These are phyloP conservation scores for Donacobius atricapilla DNA, from an alignment of 2,113 vertebrate species.

Conservation along the genomic window DNA sequence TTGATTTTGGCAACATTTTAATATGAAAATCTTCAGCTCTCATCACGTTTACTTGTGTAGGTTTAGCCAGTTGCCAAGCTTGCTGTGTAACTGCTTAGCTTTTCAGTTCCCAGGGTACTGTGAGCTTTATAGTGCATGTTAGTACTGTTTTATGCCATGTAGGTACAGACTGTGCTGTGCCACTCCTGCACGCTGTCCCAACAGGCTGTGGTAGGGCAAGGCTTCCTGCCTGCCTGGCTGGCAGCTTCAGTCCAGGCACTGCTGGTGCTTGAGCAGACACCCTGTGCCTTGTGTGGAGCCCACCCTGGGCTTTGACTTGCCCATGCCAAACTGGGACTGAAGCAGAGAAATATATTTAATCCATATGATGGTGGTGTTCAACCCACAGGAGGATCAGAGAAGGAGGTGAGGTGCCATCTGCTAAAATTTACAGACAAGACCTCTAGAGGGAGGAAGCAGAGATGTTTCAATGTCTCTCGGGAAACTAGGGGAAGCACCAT, in stretches of 20 bases:
- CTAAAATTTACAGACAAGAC: neutral
- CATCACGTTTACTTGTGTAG: neutral
- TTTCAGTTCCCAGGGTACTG: neutral
- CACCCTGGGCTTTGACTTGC: neutral
- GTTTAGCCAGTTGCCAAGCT: neutral
- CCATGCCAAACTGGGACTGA: neutral
- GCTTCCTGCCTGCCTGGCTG: neutral
- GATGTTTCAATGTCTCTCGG: neutral
- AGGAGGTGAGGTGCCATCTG: neutral
- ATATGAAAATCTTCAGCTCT: neutral
- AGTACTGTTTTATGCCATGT: fast-evolving
- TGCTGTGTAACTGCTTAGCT: neutral
- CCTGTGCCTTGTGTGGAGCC: neutral
- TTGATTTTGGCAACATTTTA: neutral
- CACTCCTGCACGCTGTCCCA: fast-evolving
- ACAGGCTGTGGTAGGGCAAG: fast-evolving
- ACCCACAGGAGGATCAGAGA: neutral
- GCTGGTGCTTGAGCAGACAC: neutral
- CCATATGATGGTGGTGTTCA: neutral
- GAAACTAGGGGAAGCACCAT: neutral
- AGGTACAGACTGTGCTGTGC: neutral
- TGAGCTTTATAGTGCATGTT: neutral
- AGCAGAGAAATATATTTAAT: neutral
- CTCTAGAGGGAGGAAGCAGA: neutral
- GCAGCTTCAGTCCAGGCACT: neutral